A percentile compares a stretch with the other conserved stretches of the same genome.
These are phyloP conservation scores for Pomacea canaliculata DNA, from an alignment of 2,888 invertebrate genomes.

Conservation along the genomic window DNA sequence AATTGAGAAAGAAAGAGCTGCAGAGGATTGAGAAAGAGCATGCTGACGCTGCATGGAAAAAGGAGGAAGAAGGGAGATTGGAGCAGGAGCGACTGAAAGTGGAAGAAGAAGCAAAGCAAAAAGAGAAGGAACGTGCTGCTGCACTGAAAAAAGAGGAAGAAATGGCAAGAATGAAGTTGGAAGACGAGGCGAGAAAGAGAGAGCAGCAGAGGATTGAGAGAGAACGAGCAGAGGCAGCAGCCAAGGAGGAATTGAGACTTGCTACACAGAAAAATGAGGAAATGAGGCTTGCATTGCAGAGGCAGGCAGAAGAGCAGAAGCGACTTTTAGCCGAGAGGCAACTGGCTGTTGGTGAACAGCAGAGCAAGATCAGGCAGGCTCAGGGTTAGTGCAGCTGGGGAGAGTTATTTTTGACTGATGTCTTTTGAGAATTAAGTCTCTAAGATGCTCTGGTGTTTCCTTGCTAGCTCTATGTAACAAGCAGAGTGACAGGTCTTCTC, in stretches of 20 bases:
- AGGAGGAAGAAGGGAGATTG: constrained; percentile 1
- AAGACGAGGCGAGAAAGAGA: constrained; percentile 9
- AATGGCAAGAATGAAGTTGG: not conserved
- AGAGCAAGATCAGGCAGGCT: not conserved
- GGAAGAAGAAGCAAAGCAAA: constrained; percentile 7
- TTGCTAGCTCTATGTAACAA: too few species aligned
- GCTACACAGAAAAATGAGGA: too few species aligned
- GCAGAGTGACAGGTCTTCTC: too few species aligned
- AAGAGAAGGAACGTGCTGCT: constrained; percentile 3
- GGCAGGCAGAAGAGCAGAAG: constrained; percentile 10
- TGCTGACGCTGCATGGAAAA: not conserved
- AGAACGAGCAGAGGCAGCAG: too few species aligned
- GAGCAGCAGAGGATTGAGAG: not conserved
- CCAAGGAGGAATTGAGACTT: too few species aligned
- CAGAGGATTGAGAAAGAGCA: constrained; percentile 1
- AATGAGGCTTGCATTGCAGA: not conserved
- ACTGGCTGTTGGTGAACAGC: not conserved
- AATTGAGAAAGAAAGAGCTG: not conserved
- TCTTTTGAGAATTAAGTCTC: too few species aligned
- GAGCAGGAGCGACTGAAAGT: constrained; percentile 2
- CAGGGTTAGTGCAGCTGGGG: not conserved
- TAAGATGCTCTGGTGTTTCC: too few species aligned
- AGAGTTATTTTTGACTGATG: too few species aligned
- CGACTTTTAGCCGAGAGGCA: constrained; percentile 6
- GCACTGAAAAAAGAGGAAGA: not conserved